Base-by-base conservation (phyloP, 2,888 invertebrate species). In the Charanyca ferruginea region DNA sequence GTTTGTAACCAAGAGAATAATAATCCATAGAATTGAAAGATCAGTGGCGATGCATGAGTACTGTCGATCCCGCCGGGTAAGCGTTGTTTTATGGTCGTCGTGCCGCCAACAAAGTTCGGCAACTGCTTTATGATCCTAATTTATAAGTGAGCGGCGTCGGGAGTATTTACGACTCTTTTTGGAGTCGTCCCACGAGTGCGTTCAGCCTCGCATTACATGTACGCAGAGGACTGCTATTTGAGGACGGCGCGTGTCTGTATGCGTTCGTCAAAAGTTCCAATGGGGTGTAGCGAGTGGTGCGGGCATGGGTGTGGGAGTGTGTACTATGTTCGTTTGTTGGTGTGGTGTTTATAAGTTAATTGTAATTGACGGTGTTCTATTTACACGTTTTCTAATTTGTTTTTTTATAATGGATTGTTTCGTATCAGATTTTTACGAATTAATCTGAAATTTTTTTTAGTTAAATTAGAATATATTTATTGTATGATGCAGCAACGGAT, bases 121-220 rank as follows among this genome's bases (percentile, higher is more conserved):
- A 94, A 94, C 93, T 94, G 94, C 92, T 95, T 95, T 95, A 95
- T 95, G 95, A 93, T 93, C 93, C 95, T 95, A 95, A 95, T 95
- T 95, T 95, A 95, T 95, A 95, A 95, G 95, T 94, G 93, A 94
- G 93, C 93, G 92, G 91, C 90, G 93, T 87, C 91, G 92, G 86
- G 89, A 89, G 92, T 92, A 92, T 92, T 93, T 93, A 93, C 90
- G 92, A 91, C 93, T 94, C 94, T 94, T 94, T 94, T 92, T 90
- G 90, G 85, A 86, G 87, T 85, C 86, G 88, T 93, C 94, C 91
- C 92, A 89, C 84, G 94, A 93, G 95, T 93, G 89, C 91, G 91
- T 92, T 94, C 91, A 88, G 83, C 80, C 83, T 54, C 72, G 67
- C 64, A 63, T 81, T 77, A 82, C 80, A 77, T 67, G 75, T 75